Percentiles rank a stretch among this genome's conserved stretches.
Evolutionary conservation across 2,888 invertebrate genomes (phyloP).

Genomic region (Papilio protenor): DNA sequence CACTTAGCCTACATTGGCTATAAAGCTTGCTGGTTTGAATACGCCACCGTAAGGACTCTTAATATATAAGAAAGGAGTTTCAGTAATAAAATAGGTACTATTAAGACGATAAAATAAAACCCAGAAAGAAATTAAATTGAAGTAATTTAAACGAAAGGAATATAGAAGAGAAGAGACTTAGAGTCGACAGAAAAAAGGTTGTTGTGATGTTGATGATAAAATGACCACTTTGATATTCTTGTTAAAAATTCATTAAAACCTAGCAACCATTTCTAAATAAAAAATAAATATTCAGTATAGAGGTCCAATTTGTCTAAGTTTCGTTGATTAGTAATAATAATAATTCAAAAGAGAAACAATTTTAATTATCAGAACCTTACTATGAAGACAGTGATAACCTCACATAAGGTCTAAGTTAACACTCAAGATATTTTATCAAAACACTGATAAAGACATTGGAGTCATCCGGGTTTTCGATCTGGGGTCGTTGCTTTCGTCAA

Average conservation of each 20-base stretch:
- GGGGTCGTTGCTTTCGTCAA: neutral
- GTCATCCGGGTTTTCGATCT: neutral
- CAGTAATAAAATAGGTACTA: neutral
- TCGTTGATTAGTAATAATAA: neutral
- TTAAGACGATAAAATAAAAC: too few relatives aligned
- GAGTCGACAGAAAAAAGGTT: too few relatives aligned
- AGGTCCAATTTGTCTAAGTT: too few relatives aligned
- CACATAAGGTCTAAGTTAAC: neutral
- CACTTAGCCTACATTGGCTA: slow-evolving; percentile 50
- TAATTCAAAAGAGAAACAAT: neutral
- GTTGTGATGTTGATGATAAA: too few relatives aligned
- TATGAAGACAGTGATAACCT: slow-evolving; percentile 9
- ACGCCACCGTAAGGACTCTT: slow-evolving; percentile 6
- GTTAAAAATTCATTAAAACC: too few relatives aligned
- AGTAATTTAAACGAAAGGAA: too few relatives aligned
- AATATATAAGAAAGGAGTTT: slow-evolving; percentile 11
- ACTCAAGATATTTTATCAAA: neutral
- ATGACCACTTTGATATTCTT: too few relatives aligned
- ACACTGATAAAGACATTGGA: neutral
- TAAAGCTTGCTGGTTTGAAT: slow-evolving; percentile 40
- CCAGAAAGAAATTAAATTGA: too few relatives aligned
- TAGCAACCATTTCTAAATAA: too few relatives aligned
- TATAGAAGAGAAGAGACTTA: too few relatives aligned
- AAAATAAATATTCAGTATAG: too few relatives aligned
- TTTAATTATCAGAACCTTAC: neutral